These are phyloP conservation scores for Odocoileus hemionus DNA, from an alignment of 2,113 vertebrate genomes.

Conservation along the genomic window DNA sequence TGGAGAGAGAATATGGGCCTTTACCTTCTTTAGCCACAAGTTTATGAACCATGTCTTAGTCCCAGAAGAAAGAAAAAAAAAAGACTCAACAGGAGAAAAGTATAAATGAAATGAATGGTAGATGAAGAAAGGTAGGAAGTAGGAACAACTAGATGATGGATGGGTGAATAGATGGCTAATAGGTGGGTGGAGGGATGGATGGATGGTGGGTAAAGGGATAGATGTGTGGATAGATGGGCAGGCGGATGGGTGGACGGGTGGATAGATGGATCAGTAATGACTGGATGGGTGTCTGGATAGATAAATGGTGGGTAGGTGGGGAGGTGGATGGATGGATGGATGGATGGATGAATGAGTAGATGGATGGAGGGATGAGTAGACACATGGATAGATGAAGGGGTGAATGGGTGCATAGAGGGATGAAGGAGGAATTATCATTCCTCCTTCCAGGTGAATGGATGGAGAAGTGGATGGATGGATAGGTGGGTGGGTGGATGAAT, in stretches of 20 bases:
- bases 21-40: not conserved
- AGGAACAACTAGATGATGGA: not conserved
- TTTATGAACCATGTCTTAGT: not conserved
- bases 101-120: not conserved
- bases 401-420: no score
- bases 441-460: no score
- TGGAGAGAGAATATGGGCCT: no score
- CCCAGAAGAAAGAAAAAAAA: not conserved
- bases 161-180: not conserved
- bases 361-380: accelerated
- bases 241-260: not conserved
- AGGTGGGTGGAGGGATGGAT: not conserved
- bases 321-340: no score
- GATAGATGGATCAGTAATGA: no score
- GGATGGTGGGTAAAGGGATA: accelerated
- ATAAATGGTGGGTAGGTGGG: not conserved
- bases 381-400: no score
- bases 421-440: no score
- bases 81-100: not conserved
- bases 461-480: not conserved
- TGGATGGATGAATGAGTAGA: no score
- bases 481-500: no score
- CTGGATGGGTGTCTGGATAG: not conserved
- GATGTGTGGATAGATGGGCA: not conserved
- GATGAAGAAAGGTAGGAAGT: not conserved